Base-by-base conservation (phyloP, 2,113 vertebrate genomes). In the Pluvianellus socialis region DNA sequence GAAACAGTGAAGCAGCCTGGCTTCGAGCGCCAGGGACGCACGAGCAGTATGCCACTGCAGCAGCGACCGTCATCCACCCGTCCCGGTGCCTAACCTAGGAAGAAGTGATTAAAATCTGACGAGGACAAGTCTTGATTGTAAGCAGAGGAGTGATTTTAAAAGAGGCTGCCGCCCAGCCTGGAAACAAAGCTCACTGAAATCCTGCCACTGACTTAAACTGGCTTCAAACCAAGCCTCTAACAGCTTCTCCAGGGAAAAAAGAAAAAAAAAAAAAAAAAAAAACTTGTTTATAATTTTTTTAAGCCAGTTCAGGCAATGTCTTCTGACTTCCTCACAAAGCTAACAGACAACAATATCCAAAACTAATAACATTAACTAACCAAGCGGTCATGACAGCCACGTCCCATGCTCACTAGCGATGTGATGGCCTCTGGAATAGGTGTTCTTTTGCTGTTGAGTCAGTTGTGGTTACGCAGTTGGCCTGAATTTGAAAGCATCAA, bases 111-210 rank as follows among this genome's bases (percentile, higher is more conserved):
- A 85, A 92, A 91, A 89, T 62, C 84, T 88, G 84, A 40, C 0
- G 0, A 38, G 26, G 23, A 73, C 44, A 28, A 62, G 62, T 44
- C 74, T 67, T 42, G 80, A 33, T 92, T 88, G 10, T 7, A 33
- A 76, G 63, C 87, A 88, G 66, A 86, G 18, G 42, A 73, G 75
- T 30, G 42, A 66, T 72, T 91, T 92, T 80, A 76, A 95, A 94
- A 86, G 74, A 83, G 47, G 74, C 55, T 86, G 77, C 86, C 0
- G 0, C 66, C 62, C 65, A 11, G 53, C 32, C 81, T 86, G 90
- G 47, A 94, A 95, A 95, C 77, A 92, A 95, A 94, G 87, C 74
- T 81, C 28, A 18, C 30, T 94, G 91, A 91, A 94, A 94, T 72
- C 45, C 55, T 91, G 80, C 62, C 62, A 12, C 70, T 66, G 66